Conservation (phyloP, 2,797 vertebrate species). For the Clangula hyemalis region DNA sequence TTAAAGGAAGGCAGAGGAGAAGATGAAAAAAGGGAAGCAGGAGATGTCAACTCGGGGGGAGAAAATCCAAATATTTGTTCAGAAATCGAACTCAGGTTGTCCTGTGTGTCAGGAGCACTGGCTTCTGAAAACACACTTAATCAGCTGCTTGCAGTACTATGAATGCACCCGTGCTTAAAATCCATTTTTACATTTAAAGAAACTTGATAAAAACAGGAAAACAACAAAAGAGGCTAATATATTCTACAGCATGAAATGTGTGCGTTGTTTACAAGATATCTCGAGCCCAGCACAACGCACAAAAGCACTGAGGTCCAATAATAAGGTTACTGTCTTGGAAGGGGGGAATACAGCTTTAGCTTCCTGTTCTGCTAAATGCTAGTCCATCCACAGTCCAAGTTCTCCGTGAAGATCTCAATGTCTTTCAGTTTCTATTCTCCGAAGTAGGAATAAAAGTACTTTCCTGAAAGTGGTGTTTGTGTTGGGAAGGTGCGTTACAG, state of each 20-base stretch:
- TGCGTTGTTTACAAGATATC: neutral
- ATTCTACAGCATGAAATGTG: neutral
- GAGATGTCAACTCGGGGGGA: neutral
- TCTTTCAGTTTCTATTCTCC: neutral
- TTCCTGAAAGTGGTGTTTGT: neutral
- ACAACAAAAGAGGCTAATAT: neutral
- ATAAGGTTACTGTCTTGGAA: neutral
- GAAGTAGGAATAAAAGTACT: neutral
- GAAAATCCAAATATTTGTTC: slow-evolving; percentile 34
- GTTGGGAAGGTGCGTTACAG: neutral
- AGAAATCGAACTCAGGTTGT: neutral
- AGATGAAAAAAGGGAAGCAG: slow-evolving; percentile 31
- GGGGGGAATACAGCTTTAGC: neutral
- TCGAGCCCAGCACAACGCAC: neutral
- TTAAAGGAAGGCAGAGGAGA: slow-evolving; percentile 48
- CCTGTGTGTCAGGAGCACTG: neutral
- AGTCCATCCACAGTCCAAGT: neutral
- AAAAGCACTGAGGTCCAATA: neutral
- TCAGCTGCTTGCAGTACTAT: neutral
- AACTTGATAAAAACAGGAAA: neutral
- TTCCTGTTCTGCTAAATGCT: neutral
- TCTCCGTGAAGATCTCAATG: neutral
- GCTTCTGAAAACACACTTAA: neutral
- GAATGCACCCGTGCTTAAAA: neutral
- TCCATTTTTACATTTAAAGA: neutral